Base-by-base conservation (phyloP, 2,797 vertebrate genomes). In the Tinamus major region DNA sequence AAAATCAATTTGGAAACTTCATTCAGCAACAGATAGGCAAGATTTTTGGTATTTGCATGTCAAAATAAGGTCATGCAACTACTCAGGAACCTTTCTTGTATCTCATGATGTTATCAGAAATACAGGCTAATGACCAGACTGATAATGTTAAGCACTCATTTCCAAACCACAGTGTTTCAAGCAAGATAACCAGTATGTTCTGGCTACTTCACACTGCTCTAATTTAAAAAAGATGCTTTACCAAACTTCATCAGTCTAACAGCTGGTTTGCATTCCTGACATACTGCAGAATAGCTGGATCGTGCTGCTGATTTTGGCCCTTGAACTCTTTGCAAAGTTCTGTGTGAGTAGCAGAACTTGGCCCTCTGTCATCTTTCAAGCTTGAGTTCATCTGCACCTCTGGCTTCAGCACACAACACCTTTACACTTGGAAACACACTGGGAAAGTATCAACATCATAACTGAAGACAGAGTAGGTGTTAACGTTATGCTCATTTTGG, bases 241-340 rank as follows among this genome's bases (percentile, higher is more conserved):
- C 59, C 18, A n/a, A 69, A 18, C 83, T 64, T 74, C 48, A 56
- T 58, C 88, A 82, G 75, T 64, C 70, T 74, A 61, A 70, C 82
- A 92, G 93, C 91, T 93, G 87, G 68, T 81, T 90, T 88, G 56
- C 91, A 61, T 91, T 94, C 79, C 74, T 94, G 71, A 85, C 92
- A 71, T 89, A 20, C 77, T 62, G 51, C 39, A 61, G 48, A 77
- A 89, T 92, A 96, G 87, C 95, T 95, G 94, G 91, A 81, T 67
- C n/a, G 27, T 72, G 63, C 63, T 29, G 0, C 63, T 74, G 79
- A 67, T 70, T 92, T 87, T 90, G 83, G 77, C 80, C 87, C 82
- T 75, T 87, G 49, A 85, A 44, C 24, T 81, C 35, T 42, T 86
- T 85, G 67, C 56, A 87, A 90, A 87, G 65, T 53, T 59, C 33